These are phyloP conservation scores for Channa maculata DNA, from an alignment of 2,113 vertebrate genomes.

Conservation along the genomic window DNA sequence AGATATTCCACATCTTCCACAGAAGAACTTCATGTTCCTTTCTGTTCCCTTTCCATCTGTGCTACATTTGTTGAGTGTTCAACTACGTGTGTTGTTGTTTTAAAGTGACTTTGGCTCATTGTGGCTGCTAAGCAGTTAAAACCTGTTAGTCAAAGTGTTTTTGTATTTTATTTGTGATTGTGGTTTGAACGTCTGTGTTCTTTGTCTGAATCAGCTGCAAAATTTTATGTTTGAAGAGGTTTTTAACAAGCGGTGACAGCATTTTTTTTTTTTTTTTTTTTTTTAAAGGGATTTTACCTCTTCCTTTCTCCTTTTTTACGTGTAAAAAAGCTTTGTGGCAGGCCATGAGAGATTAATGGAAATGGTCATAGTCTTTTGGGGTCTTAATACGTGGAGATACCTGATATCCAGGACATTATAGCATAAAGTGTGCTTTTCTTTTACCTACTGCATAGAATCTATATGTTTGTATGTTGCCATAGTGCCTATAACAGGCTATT, in stretches of 20 bases:
- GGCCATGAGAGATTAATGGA: slow-evolving; percentile 29
- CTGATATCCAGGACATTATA: slow-evolving; percentile 1
- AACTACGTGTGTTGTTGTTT: background rate
- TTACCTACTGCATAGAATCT: slow-evolving; percentile 1
- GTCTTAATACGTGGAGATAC: slow-evolving; percentile 7
- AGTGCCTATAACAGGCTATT: slow-evolving; percentile 23
- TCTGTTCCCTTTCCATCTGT: slow-evolving; percentile 13
- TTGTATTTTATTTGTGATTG: slow-evolving; percentile 20
- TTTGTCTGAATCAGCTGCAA: slow-evolving; percentile 19
- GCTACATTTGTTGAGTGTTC: slow-evolving; percentile 17
- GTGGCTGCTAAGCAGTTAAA: slow-evolving; percentile 6
- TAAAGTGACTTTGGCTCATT: background rate
- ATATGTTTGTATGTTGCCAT: slow-evolving; percentile 9
- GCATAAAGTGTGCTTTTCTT: slow-evolving; percentile 17
- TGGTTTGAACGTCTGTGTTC: slow-evolving; percentile 12
- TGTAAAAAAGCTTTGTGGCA: slow-evolving; percentile 28
- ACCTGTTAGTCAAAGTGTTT: slow-evolving; percentile 14
- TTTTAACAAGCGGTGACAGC: slow-evolving; percentile 35
- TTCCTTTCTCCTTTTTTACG: slow-evolving; percentile 13
- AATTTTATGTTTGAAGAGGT: slow-evolving; percentile 27
- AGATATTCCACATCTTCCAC: slow-evolving; percentile 38
- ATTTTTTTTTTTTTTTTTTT: background rate
- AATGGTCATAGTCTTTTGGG: slow-evolving; percentile 39
- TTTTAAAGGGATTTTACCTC: slow-evolving; percentile 19
- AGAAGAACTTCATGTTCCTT: slow-evolving; percentile 13